These are phyloP conservation scores for Sminthopsis crassicaudata DNA, from an alignment of 2,113 vertebrate genomes.

Conservation along the genomic window DNA sequence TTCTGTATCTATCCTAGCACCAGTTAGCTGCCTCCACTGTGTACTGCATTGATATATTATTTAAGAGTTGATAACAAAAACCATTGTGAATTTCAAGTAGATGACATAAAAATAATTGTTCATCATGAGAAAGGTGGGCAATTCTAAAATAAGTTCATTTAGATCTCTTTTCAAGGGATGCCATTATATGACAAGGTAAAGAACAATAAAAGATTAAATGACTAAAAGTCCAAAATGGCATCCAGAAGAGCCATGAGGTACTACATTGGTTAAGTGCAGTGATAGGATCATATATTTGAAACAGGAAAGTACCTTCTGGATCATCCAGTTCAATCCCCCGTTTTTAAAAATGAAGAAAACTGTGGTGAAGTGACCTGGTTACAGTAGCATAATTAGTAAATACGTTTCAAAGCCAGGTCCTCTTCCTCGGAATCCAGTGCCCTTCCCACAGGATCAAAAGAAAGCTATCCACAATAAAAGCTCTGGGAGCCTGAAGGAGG, in stretches of 20 bases:
- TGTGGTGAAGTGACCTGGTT: conserved; percentile 23
- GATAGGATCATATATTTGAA: conserved; percentile 27
- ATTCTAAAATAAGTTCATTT: neutral
- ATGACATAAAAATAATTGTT: neutral
- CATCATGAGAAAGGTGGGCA: neutral
- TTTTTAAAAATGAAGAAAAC: conserved; percentile 42
- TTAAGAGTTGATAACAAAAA: neutral
- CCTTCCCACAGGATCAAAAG: neutral
- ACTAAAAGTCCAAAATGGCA: neutral
- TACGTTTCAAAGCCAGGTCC: neutral
- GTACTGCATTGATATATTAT: neutral
- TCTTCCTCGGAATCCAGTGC: neutral
- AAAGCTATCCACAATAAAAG: neutral
- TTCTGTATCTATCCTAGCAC: neutral
- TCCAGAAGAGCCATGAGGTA: neutral
- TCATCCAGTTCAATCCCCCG: conserved; percentile 9
- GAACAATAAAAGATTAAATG: neutral
- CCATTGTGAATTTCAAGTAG: neutral
- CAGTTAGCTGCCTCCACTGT: neutral
- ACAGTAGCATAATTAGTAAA: neutral
- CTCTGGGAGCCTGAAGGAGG: neutral
- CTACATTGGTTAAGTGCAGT: neutral
- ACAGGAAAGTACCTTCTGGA: neutral
- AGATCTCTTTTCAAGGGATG: neutral
- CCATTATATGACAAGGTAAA: neutral